Evolutionary conservation across 2,888 invertebrate genomes (phyloP).

Genomic region (Entomobrya multifasciata): DNA sequence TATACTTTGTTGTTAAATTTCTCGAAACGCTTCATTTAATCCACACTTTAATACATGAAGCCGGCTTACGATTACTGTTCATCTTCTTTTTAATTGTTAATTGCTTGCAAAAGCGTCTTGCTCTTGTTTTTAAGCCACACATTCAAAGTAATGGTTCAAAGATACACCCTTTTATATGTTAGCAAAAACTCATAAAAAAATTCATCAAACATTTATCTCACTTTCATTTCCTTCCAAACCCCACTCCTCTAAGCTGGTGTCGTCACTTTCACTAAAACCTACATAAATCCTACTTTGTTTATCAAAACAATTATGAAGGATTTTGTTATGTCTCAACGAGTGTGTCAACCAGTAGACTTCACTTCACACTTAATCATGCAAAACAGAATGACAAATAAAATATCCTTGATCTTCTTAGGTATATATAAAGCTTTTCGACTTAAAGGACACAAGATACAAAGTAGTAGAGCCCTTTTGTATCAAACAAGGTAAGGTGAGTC

Average conservation of each 20-base stretch:
- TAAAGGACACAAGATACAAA: not conserved
- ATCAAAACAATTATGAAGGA: not conserved
- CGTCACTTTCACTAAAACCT: constrained; percentile 66
- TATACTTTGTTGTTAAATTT: too few relatives aligned
- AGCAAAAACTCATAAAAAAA: not conserved
- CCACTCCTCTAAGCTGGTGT: not conserved
- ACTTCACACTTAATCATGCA: not conserved
- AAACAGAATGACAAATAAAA: not conserved
- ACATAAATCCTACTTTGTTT: constrained; percentile 26
- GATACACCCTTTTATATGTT: too few relatives aligned
- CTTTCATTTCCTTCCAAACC: constrained; percentile 57
- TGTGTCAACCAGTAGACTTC: not conserved
- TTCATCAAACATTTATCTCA: constrained; percentile 31
- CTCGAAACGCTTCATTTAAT: too few relatives aligned
- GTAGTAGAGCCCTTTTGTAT: too few relatives aligned
- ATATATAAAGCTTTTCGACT: too few relatives aligned
- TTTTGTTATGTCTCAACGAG: constrained; percentile 1
- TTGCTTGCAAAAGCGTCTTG: too few relatives aligned
- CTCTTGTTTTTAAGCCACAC: too few relatives aligned
- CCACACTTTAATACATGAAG: too few relatives aligned
- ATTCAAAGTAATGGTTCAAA: too few relatives aligned
- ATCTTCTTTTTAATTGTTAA: too few relatives aligned
- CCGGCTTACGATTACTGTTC: too few relatives aligned
- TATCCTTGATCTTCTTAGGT: constrained; percentile 51
- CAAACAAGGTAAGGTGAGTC: not conserved